Evolutionary conservation across 1,140 invertebrate species (phyloP), one percentile per base, ranked within the genome.

Genomic region (Scaptomyza pallida): DNA sequence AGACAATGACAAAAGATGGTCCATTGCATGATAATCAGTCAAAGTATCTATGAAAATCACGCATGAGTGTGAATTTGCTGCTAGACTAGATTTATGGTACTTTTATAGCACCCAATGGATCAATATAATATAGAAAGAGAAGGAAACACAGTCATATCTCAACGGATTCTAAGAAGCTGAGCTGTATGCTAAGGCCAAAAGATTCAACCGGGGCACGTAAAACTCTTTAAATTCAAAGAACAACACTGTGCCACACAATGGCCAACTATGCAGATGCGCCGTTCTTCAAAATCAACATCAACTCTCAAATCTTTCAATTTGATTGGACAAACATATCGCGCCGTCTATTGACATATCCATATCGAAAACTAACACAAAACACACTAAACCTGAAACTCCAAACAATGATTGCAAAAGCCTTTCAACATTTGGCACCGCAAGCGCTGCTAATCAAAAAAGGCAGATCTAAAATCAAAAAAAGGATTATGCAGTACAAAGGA

Each of bases 11-110:
- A 23, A 10, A 43, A 15, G 10, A 21, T 40, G 17, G 40, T 19
- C 55, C 63, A 82, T 82, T 82, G 78, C 78, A 74, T 60, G 74
- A 85, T 47, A 59, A 73, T 68, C 37, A 59, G 45, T 56, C 37
- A 48, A 60, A 61, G 62, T 12, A 16, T 52, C 17, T 15, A 26
- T 9, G 47, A 51, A 78, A 56, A 60, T 86, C 77, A 69, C 81
- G 83, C 65, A 51, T 62, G 44, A 62, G 64, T 86, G 81, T 81
- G 81, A 86, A 86, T 78, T n/a, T 64, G 37, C 44, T 37, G 30
- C 17, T 41, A 23, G 10, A 62, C 44, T 30, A 10, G 44, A 86
- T 78, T 85, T 86, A 86, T 78, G 69, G 43, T 19, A 35, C 41
- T 50, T 72, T 68, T 65, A 72, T 72, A 44, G 55, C 62, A 51